Conservation (phyloP, 2,888 invertebrate species). For the Tetragonisca angustula region DNA sequence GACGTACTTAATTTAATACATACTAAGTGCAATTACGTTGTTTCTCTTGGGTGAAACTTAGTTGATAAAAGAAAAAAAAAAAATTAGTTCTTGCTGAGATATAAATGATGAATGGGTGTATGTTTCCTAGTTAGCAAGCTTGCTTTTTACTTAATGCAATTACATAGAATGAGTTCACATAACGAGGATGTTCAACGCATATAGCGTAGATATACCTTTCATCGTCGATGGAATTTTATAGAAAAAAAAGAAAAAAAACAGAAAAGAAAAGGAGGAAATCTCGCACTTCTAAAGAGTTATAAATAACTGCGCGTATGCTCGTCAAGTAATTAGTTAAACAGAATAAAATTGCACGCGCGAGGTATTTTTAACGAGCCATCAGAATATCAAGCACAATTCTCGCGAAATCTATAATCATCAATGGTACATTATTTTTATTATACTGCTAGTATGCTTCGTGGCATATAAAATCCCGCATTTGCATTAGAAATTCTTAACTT, state of each 20-base stretch:
- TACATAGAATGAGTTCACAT: slow-evolving; percentile 8
- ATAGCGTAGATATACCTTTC: slow-evolving; percentile 1
- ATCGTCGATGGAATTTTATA: slow-evolving; percentile 29
- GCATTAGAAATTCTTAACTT: not conserved
- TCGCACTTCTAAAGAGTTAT: slow-evolving; percentile 1
- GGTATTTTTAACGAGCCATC: slow-evolving; percentile 1
- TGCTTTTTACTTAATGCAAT: slow-evolving; percentile 16
- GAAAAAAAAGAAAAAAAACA: not conserved
- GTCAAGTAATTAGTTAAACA: slow-evolving; percentile 5
- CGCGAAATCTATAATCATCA: slow-evolving; percentile 1
- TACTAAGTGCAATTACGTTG: slow-evolving; percentile 14
- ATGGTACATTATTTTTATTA: not conserved
- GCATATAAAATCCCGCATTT: not conserved
- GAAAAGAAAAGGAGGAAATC: not conserved
- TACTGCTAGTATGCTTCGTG: not conserved
- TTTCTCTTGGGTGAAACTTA: slow-evolving; percentile 1
- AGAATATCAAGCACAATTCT: not conserved
- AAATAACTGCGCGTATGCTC: slow-evolving; percentile 1
- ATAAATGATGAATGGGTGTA: slow-evolving; percentile 19
- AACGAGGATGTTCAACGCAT: not conserved
- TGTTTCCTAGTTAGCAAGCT: not conserved
- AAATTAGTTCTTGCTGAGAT: not conserved
- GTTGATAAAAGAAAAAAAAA: not conserved
- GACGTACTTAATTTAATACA: not conserved
- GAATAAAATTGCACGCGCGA: slow-evolving; percentile 6